Base-by-base conservation (phyloP, 2,888 invertebrate genomes). In the Cactoblastis cactorum region DNA sequence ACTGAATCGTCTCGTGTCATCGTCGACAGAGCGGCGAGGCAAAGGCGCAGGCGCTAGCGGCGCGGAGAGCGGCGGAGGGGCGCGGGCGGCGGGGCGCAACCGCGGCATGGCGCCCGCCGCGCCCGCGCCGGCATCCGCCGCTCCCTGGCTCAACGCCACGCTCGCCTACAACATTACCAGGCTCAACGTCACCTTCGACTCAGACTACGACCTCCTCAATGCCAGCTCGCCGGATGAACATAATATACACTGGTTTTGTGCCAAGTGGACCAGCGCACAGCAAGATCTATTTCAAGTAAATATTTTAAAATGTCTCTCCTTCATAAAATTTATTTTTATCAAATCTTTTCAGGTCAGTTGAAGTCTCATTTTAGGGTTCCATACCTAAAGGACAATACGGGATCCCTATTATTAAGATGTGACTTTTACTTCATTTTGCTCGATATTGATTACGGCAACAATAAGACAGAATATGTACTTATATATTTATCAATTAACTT, bases 231-330 rank as follows among this genome's bases (percentile, higher is more conserved):
- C 80, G n/a, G 86, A 85, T 55, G 85, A 86, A 47, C 86, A 78
- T 56, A 72, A 88, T 62, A 78, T 82, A 61, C 83, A 87, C 67
- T 89, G 90, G 80, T 90, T 91, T 69, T 95, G 95, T 77, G 93
- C 93, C 56, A 94, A 95, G 74, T 95, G 95, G 95, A 93, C 93
- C 61, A 93, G 93, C 49, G 94, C 95, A 38, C 95, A 96, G 75
- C 95, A 95, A 75, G 94, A 93, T 69, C 91, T 96, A 51, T 95
- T 95, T 80, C 95, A 95, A 80, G 87, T 86, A 58, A 50, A 8
- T 14, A 45, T 22, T 22, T 22, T 6, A 28, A n/a, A n/a, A n/a
- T n/a, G n/a, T n/a, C n/a, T n/a, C n/a, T n/a, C n/a, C n/a, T n/a
- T n/a, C n/a, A n/a, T n/a, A n/a, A n/a, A n/a, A n/a, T n/a, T n/a